phyloP scores from a whole-genome alignment of 1,140 invertebrate species.

The Manduca sexta region DNA sequence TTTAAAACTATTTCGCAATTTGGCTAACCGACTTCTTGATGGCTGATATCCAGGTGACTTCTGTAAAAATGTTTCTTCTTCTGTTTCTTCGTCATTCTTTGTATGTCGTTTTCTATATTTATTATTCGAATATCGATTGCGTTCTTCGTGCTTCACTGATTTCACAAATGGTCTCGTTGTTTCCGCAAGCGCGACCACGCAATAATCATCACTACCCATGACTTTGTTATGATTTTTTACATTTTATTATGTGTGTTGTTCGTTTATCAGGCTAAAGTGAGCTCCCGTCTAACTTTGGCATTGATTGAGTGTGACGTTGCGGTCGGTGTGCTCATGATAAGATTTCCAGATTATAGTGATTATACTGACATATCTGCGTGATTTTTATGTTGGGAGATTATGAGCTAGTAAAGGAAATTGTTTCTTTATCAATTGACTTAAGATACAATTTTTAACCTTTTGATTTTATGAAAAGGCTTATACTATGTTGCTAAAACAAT shows the following conservation, averaged over 20 bases:
- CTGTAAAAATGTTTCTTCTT: slow-evolving; percentile 25
- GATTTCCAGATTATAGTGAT: slow-evolving; percentile 59
- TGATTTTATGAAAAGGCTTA: no score
- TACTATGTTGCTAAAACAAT: no score
- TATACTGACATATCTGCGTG: slow-evolving; percentile 19
- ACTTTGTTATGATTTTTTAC: slow-evolving; percentile 36
- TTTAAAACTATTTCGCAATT: slow-evolving; percentile 30
- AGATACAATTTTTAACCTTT: no score
- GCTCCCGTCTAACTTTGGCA: slow-evolving; percentile 50
- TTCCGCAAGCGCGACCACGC: slow-evolving; percentile 36
- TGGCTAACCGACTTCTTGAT: slow-evolving; percentile 25
- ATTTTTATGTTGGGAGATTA: slow-evolving; percentile 14
- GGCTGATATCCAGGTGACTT: slow-evolving; percentile 32
- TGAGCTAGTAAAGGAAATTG: neutral
- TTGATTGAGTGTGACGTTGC: slow-evolving; percentile 67
- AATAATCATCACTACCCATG: slow-evolving; percentile 48
- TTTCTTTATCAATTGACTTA: no score
- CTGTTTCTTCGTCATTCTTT: slow-evolving; percentile 19
- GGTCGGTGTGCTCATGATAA: slow-evolving; percentile 40
- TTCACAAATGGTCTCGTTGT: slow-evolving; percentile 31
- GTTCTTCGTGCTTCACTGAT: slow-evolving; percentile 21
- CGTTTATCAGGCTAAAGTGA: slow-evolving; percentile 33
- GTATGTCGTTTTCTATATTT: slow-evolving; percentile 8
- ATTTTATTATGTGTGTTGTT: slow-evolving; percentile 29
- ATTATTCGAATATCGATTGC: slow-evolving; percentile 8